phyloP scores from a whole-genome alignment of 2,888 invertebrate genomes.

The Polylopha cassiicola region DNA sequence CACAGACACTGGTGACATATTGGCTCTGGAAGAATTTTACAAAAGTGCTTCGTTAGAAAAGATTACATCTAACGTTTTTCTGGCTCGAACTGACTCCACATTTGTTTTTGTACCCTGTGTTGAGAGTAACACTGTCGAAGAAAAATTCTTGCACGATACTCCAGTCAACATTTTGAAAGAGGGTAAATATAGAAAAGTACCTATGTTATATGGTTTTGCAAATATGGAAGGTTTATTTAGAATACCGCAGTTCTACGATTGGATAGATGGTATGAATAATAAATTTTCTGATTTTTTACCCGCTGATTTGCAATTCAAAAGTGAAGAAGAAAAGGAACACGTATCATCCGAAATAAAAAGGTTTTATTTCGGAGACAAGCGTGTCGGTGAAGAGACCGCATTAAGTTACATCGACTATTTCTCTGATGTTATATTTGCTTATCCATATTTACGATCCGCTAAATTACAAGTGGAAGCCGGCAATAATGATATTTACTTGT shows the following conservation, averaged over 20 bases:
- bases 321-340: conserved; percentile 33
- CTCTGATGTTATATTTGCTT: conserved; percentile 48
- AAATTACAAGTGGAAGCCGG: conserved; percentile 34
- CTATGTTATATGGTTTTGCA: conserved; percentile 40
- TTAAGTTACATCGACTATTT: conserved; percentile 39
- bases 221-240: conserved; percentile 41
- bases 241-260: conserved; percentile 31
- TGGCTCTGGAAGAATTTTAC: conserved; percentile 9
- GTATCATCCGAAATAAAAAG: conserved; percentile 36
- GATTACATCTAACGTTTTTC: conserved; percentile 26
- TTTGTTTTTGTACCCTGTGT: conserved; percentile 34
- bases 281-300: conserved; percentile 51
- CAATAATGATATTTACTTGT: conserved; percentile 41
- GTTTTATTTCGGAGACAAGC: conserved; percentile 44
- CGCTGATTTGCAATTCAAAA: conserved; percentile 40
- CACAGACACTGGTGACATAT: conserved; percentile 4
- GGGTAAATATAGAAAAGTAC: conserved; percentile 35
- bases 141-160: conserved; percentile 36
- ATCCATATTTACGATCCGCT: conserved; percentile 34
- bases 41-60: not conserved
- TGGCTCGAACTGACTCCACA: conserved; percentile 28
- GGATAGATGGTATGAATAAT: conserved; percentile 43
- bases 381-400: conserved; percentile 30
- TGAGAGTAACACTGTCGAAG: conserved; percentile 29
- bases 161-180: conserved; percentile 40